These are phyloP conservation scores for Donacobius atricapilla DNA, from an alignment of 2,113 vertebrate species.

Conservation along the genomic window DNA sequence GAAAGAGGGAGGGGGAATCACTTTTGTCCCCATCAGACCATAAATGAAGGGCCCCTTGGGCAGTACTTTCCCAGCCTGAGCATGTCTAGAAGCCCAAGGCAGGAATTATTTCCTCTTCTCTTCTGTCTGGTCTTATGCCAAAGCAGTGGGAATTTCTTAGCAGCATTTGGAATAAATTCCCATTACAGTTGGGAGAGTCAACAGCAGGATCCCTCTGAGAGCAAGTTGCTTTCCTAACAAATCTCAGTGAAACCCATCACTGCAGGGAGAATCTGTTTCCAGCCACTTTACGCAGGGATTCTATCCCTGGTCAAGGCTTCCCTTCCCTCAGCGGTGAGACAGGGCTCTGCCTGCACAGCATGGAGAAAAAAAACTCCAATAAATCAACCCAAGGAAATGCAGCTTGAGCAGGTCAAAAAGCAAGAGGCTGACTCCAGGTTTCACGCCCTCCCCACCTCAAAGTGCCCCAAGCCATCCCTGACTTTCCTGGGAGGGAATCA, in stretches of 20 bases:
- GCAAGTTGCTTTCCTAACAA: neutral
- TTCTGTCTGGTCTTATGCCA: neutral
- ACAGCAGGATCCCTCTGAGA: neutral
- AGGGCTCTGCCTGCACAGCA: neutral
- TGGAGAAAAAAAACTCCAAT: neutral
- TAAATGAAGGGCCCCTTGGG: neutral
- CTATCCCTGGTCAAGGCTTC: neutral
- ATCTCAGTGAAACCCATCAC: neutral
- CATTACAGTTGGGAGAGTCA: neutral
- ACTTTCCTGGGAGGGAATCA: neutral
- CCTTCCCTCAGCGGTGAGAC: fast-evolving
- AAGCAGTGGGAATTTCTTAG: neutral
- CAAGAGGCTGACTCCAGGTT: neutral
- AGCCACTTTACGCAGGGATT: neutral
- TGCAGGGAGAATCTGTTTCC: neutral
- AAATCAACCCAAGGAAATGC: neutral
- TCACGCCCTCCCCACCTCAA: neutral
- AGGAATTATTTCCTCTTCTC: neutral
- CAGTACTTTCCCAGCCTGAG: neutral
- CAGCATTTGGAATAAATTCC: neutral
- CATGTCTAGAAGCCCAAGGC: neutral
- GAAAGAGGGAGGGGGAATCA: neutral
- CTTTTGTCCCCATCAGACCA: neutral
- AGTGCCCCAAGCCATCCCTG: neutral
- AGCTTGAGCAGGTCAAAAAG: neutral